Percentiles rank a stretch among this genome's conserved stretches.
Evolutionary conservation across 2,113 vertebrate species (phyloP).

Genomic region (Muntiacus reevesi): DNA sequence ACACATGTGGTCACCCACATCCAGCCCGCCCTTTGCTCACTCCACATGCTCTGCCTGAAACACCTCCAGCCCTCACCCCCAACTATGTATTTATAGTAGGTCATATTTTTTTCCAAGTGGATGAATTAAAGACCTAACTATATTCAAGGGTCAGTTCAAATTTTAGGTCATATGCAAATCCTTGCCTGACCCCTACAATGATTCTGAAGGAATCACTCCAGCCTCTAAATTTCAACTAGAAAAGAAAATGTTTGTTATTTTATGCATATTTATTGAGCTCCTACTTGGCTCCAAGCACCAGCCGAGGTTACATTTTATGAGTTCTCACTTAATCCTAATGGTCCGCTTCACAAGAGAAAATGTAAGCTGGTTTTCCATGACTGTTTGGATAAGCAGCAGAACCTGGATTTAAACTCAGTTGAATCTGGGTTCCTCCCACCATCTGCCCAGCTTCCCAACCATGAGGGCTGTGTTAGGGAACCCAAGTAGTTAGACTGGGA

Average conservation of each 20-base stretch:
- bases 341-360: neutral
- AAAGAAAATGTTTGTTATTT: neutral
- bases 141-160: slow-evolving; percentile 1
- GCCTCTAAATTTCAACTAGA: neutral
- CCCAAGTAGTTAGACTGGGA: neutral
- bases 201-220: neutral
- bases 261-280: neutral
- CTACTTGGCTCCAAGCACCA: neutral
- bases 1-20: neutral
- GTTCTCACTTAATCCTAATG: neutral
- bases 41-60: neutral
- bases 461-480: neutral
- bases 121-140: slow-evolving; percentile 15
- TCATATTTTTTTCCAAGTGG: slow-evolving; percentile 6
- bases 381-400: neutral
- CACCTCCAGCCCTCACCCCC: neutral
- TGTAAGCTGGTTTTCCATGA: neutral
- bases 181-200: neutral
- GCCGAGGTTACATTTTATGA: neutral
- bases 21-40: neutral
- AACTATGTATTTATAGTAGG: neutral
- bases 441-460: neutral
- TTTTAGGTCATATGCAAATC: neutral
- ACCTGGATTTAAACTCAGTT: neutral
- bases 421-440: neutral